A percentile compares a stretch with the other conserved stretches of the same genome.
Conservation (phyloP, 2,888 invertebrate genomes). For the Drosophila rubida region DNA sequence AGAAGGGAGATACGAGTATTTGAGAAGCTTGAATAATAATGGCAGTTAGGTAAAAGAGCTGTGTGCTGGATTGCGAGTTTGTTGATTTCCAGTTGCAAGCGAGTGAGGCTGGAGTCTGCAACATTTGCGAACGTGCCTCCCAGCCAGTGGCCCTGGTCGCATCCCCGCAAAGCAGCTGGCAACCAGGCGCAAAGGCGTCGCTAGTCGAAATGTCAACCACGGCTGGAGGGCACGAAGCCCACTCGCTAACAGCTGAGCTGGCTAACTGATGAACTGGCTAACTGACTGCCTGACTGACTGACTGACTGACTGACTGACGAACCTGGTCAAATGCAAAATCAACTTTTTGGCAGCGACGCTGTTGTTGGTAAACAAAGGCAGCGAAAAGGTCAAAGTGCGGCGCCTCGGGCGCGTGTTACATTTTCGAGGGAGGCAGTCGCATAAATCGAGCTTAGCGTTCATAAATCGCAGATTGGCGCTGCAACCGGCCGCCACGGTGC, state of each 20-base stretch:
- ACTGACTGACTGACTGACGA: slow-evolving; percentile 11
- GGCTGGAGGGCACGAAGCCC: slow-evolving; percentile 49
- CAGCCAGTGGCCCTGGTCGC: neutral
- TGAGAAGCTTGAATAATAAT: too few relatives aligned
- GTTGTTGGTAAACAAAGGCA: slow-evolving; percentile 21
- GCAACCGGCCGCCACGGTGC: neutral
- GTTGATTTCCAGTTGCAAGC: too few relatives aligned
- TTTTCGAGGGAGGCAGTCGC: slow-evolving; percentile 6
- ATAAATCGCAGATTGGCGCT: slow-evolving; percentile 19
- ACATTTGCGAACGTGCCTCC: neutral
- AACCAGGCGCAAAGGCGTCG: slow-evolving; percentile 26
- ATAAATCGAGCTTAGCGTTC: slow-evolving; percentile 13
- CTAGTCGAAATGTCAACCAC: slow-evolving; percentile 52
- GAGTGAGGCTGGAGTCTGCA: neutral
- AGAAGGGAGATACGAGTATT: too few relatives aligned
- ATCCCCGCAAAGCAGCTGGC: neutral
- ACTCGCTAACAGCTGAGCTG: slow-evolving; percentile 19
- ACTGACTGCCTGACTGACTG: slow-evolving; percentile 11
- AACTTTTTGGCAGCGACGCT: slow-evolving; percentile 29
- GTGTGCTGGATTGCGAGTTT: too few relatives aligned
- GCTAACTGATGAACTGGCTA: neutral
- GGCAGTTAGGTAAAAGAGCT: too few relatives aligned
- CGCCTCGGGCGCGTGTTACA: slow-evolving; percentile 15
- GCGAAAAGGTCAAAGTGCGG: slow-evolving; percentile 37
- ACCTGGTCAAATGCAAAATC: slow-evolving; percentile 9